Evolutionary conservation across 1,140 invertebrate species (phyloP).

Genomic region (Drosophila serrata): DNA sequence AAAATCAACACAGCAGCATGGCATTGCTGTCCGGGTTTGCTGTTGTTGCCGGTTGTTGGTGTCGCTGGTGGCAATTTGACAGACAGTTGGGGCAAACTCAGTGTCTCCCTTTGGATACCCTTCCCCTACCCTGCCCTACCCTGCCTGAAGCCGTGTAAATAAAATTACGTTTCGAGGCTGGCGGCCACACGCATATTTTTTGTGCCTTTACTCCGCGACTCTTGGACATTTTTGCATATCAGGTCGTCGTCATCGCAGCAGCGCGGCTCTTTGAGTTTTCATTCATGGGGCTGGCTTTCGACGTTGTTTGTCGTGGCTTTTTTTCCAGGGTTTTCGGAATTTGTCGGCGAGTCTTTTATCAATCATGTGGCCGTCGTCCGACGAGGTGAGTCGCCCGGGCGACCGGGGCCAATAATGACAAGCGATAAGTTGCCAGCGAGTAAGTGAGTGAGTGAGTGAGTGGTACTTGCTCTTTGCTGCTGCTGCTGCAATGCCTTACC

Average conservation of each 20-base stretch:
- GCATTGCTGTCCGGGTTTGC: constrained; percentile 3
- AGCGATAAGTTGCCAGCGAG: constrained; percentile 69
- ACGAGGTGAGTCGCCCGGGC: constrained; percentile 64
- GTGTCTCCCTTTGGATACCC: background rate
- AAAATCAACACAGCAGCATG: constrained; percentile 66
- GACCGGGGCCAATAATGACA: constrained; percentile 74
- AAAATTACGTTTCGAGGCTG: constrained; percentile 74
- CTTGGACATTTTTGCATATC: constrained; percentile 61
- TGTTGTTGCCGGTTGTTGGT: constrained; percentile 5
- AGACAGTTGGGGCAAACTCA: constrained; percentile 61
- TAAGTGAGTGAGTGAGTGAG: constrained; percentile 23
- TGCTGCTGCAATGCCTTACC: constrained; percentile 13
- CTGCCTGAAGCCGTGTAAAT: constrained; percentile 62
- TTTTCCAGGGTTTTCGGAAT: constrained; percentile 60
- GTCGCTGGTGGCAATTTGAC: constrained; percentile 58
- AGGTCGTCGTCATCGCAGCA: constrained; percentile 32
- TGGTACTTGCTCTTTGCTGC: constrained; percentile 44
- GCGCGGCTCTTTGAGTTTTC: constrained; percentile 75
- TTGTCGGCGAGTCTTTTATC: constrained; percentile 79
- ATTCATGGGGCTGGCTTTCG: constrained; percentile 72
- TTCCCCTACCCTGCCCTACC: background rate
- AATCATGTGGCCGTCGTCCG: constrained; percentile 67
- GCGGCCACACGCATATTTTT: constrained; percentile 74
- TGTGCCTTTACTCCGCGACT: constrained; percentile 16
- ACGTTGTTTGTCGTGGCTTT: constrained; percentile 60